A percentile compares a stretch with the other conserved stretches of the same genome.
These are phyloP conservation scores for Mormoops blainvillei DNA, from an alignment of 2,113 vertebrate species.

Conservation along the genomic window DNA sequence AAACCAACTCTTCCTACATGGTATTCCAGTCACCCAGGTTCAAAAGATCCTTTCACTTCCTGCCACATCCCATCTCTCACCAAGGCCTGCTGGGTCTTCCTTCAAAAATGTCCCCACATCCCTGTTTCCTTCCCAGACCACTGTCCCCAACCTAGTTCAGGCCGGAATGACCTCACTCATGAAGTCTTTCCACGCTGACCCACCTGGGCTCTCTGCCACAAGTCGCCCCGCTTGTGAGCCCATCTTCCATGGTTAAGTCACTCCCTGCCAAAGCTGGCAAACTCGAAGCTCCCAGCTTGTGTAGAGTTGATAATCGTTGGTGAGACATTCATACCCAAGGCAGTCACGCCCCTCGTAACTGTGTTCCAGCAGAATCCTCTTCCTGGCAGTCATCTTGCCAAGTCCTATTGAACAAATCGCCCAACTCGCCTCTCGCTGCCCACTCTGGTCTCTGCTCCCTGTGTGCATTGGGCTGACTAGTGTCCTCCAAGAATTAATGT, in stretches of 20 bases:
- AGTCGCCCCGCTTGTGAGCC: accelerated
- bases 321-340: neutral
- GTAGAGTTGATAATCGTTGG: accelerated
- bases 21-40: neutral
- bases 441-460: neutral
- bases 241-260: neutral
- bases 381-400: neutral
- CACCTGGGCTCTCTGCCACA: neutral
- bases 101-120: neutral
- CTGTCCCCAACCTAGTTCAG: neutral
- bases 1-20: neutral
- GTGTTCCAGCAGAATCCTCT: neutral
- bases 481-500: neutral
- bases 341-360: neutral
- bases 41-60: neutral
- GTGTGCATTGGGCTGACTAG: neutral
- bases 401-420: neutral
- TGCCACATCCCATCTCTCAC: neutral
- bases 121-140: neutral
- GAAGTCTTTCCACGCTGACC: neutral
- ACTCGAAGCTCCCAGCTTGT: neutral
- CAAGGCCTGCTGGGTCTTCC: neutral
- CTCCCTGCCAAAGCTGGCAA: neutral
- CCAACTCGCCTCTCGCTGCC: neutral
- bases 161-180: neutral